These are phyloP conservation scores for Auanema sp. DNA, from an alignment of 2,888 invertebrate species.

Conservation along the genomic window DNA sequence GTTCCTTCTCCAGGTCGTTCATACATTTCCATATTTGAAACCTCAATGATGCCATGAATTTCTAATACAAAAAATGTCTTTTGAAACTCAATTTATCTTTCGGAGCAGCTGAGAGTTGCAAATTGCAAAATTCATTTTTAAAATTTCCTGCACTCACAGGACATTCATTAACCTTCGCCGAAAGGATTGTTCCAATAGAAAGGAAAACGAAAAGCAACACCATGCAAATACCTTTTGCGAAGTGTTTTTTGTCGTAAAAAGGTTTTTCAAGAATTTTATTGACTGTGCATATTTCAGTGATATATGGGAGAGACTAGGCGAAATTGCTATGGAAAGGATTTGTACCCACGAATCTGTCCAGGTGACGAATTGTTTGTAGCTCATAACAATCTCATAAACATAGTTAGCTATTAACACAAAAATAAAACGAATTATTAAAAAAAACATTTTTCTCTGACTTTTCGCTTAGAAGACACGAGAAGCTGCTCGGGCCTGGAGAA, in stretches of 20 bases:
- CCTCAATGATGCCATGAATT: too few relatives aligned
- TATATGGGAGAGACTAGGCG: conserved; percentile 62
- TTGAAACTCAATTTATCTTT: background rate
- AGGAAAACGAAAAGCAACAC: too few relatives aligned
- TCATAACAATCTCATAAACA: background rate
- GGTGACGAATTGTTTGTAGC: conserved; percentile 20
- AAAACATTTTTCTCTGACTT: conserved; percentile 8
- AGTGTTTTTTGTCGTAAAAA: background rate
- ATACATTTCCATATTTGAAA: background rate
- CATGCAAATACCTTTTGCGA: background rate
- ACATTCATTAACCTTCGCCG: background rate
- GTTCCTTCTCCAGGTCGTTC: conserved; percentile 34
- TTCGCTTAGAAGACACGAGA: conserved; percentile 57
- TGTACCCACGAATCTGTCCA: conserved; percentile 44
- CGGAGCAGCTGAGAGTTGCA: too few relatives aligned
- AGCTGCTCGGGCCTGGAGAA: conserved; percentile 61
- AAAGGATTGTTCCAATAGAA: too few relatives aligned
- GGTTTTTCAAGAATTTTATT: background rate
- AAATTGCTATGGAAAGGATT: conserved; percentile 61
- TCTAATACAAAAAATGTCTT: background rate
- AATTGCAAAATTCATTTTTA: too few relatives aligned
- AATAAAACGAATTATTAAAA: background rate
- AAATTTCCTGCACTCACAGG: background rate
- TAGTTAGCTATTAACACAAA: background rate
- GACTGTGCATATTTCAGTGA: conserved; percentile 38